A percentile compares a stretch with the other conserved stretches of the same genome.
Evolutionary conservation across 2,113 vertebrate genomes (phyloP).

Genomic region (Pseudorhombus dupliciocellatus): DNA sequence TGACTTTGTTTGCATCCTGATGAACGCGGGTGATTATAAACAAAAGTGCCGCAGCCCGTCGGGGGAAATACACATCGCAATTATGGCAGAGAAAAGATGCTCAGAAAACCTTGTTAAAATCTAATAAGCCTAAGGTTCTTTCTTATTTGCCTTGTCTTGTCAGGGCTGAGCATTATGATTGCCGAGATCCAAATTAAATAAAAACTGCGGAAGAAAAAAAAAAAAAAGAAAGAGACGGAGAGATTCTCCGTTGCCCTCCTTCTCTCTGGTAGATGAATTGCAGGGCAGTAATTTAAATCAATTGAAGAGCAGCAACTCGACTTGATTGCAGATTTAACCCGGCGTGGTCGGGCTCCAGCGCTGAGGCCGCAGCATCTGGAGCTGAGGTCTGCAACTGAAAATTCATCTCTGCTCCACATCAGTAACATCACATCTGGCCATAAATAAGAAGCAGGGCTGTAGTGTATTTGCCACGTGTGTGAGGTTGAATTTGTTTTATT

Average conservation of each 20-base stretch:
- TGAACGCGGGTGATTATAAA: conserved; percentile 61
- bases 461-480: background rate
- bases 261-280: background rate
- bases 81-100: conserved; percentile 64
- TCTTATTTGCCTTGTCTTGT: conserved; percentile 59
- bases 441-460: background rate
- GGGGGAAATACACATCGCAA: conserved; percentile 72
- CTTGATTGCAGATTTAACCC: conserved; percentile 13
- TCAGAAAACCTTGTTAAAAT: conserved; percentile 71
- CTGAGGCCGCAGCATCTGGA: conserved; percentile 8
- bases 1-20: conserved; percentile 60
- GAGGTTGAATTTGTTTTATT: no score
- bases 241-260: background rate
- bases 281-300: conserved; percentile 14
- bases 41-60: conserved; percentile 59
- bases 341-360: background rate
- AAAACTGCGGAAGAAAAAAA: conserved; percentile 16
- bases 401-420: background rate
- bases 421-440: background rate
- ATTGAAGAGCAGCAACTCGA: background rate
- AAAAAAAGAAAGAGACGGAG: background rate
- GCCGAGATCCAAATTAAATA: conserved; percentile 58
- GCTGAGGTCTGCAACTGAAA: conserved; percentile 17
- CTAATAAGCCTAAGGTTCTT: conserved; percentile 66
- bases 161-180: conserved; percentile 39